Base-by-base conservation (phyloP, 2,888 invertebrate species). In the Pantelozetes paolii region DNA sequence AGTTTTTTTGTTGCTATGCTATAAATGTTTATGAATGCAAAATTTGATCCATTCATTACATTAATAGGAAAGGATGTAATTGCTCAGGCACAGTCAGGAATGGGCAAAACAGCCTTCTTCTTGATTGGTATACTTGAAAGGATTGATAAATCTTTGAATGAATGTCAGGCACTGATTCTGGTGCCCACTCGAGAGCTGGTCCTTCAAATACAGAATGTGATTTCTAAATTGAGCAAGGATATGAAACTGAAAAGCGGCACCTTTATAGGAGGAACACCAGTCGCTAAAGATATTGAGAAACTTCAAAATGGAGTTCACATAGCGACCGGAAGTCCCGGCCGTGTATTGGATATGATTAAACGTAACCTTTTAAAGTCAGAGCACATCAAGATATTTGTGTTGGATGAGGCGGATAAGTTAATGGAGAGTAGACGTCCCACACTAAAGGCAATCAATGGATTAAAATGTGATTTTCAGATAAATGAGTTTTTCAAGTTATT, bases 341-440 rank as follows among this genome's bases (percentile, higher is more conserved):
- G 98, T 81, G 98, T 98, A 54, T 93, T 88, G 81, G 98, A 99
- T 84, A 97, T 98, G 97, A 96, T 98, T 80, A n/a, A n/a, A n/a
- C 89, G 98, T n/a, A n/a, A n/a, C n/a, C n/a, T 42, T 80, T 69
- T 77, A 83, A 85, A 84, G 79, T 91, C 96, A 77, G 88, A 87
- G 80, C 86, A 88, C 79, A 98, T 99, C 82, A 96, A 94, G 85
- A 89, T 98, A 84, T 99, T 99, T 84, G 98, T 99, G 64, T 87
- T 99, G 81, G 98, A 99, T 83, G 98, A 99, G 85, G 98, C 98
- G 80, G 99, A 99, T 85, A 99, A 99, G 85, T 99, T 99, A 99
- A 89, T 99, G 84, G 97, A 96, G 71, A n/a, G n/a, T n/a, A n/a
- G n/a, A n/a, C n/a, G n/a, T n/a, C n/a, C n/a, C n/a, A n/a, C n/a